Base-by-base conservation (phyloP, 2,797 vertebrate species). In the Lates japonicus region DNA sequence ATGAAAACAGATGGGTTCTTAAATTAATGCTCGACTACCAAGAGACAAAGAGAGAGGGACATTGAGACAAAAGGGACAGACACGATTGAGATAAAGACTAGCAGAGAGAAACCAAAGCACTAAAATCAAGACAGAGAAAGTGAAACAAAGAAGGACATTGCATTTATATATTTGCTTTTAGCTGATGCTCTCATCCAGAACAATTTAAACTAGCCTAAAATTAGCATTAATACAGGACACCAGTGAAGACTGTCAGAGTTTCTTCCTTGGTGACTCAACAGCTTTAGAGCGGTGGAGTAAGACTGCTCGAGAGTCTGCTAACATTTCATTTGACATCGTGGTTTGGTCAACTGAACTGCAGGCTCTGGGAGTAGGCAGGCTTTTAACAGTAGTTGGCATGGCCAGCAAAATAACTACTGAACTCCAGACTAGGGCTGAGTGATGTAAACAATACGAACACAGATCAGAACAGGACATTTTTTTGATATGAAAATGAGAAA, bases 1-100 rank as follows among this genome's bases (percentile, higher is more conserved):
- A 85, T 78, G 80, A 78, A 88, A 85, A 87, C 87, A 87, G 80
- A 90, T 80, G 86, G 63, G 75, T 72, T 82, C 68, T 57, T 76
- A 10, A 61, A 59, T 83, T 85, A 84, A 57, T 70, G 76, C 37
- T 44, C 62, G 74, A 75, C 61, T 57, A 73, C 37, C 55, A 48
- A 60, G 76, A 83, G 73, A 78, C 52, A 41, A 29, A 29, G 29
- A 54, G 57, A 46, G 9, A 6, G 39, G 37, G 74, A 70, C 51
- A 44, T 3, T 3, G 46, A 78, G 67, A 85, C 55, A 60, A 58
- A 29, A 70, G 55, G 60, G 63, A 75, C 39, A 49, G 74, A 74
- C 84, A 48, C 0, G 25, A 73, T 22, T 49, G 71, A 78, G 46
- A 42, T 35, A 37, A 70, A 82, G 64, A 58, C 41, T 46, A 35